phyloP scores from a whole-genome alignment of 2,113 vertebrate species.

The Podarcis raffonei region DNA sequence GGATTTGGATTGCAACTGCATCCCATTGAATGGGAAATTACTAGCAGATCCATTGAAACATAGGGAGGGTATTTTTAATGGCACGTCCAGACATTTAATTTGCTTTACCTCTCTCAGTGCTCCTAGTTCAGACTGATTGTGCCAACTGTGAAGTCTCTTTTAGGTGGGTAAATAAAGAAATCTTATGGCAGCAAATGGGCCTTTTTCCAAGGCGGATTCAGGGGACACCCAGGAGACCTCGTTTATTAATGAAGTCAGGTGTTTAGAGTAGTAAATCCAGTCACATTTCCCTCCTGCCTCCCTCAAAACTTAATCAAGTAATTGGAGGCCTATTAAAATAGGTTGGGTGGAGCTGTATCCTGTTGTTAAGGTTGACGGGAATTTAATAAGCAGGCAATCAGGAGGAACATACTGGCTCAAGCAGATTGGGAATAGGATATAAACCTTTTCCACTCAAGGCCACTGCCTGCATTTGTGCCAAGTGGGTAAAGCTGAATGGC shows the following conservation, averaged over 20 bases:
- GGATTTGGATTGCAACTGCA: background rate
- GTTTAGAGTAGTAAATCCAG: conserved; percentile 48
- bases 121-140: background rate
- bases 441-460: conserved; percentile 31
- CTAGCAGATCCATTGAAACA: background rate
- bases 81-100: background rate
- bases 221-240: conserved; percentile 25
- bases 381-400: conserved; percentile 23
- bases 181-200: background rate
- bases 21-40: background rate
- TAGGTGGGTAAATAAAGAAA: background rate
- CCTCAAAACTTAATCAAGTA: conserved; percentile 61
- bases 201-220: background rate
- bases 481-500: background rate
- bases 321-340: conserved; percentile 63
- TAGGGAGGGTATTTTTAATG: background rate
- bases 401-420: background rate
- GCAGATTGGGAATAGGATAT: conserved; percentile 14
- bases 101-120: background rate
- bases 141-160: background rate
- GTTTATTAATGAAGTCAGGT: background rate
- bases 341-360: conserved; percentile 60
- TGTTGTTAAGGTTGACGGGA: conserved; percentile 72
- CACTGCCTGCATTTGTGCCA: background rate
- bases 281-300: conserved; percentile 47